These are phyloP conservation scores for Diloba caeruleocephala DNA, from an alignment of 2,888 invertebrate genomes.

Conservation along the genomic window DNA sequence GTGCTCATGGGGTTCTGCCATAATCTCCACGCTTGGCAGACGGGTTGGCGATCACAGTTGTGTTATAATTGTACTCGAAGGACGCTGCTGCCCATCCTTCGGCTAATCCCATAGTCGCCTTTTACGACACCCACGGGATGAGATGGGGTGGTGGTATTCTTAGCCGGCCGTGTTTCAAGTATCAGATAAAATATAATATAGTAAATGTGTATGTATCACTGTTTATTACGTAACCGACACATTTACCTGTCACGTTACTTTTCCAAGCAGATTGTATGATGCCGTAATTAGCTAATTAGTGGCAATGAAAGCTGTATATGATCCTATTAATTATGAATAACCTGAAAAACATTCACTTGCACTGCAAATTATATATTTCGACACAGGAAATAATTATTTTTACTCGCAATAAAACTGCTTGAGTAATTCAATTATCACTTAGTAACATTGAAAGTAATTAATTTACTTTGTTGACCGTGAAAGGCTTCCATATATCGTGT, in stretches of 20 bases:
- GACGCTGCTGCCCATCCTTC: no score
- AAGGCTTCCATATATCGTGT: no score
- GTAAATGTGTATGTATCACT: background rate
- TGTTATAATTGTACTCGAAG: no score
- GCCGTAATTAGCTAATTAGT: conserved; percentile 42
- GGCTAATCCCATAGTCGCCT: no score
- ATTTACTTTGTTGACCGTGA: no score
- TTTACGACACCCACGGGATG: no score
- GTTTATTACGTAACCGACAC: conserved; percentile 28
- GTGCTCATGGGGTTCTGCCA: no score
- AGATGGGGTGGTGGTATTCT: no score
- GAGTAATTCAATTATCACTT: conserved; percentile 6
- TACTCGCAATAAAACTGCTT: conserved; percentile 15
- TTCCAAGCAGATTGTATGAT: conserved; percentile 40
- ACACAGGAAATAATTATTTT: conserved; percentile 53
- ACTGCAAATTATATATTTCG: conserved; percentile 41
- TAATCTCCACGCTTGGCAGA: no score
- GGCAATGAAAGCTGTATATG: conserved; percentile 38
- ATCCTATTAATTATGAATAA: conserved; percentile 49
- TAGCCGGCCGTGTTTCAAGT: no score
- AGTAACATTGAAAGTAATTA: background rate
- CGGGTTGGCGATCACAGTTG: no score
- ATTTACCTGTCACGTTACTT: conserved; percentile 31
- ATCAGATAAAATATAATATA: no score
- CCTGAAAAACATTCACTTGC: conserved; percentile 46